Base-by-base conservation (phyloP, 2,797 vertebrate species). In the Sorex maritimensis region DNA sequence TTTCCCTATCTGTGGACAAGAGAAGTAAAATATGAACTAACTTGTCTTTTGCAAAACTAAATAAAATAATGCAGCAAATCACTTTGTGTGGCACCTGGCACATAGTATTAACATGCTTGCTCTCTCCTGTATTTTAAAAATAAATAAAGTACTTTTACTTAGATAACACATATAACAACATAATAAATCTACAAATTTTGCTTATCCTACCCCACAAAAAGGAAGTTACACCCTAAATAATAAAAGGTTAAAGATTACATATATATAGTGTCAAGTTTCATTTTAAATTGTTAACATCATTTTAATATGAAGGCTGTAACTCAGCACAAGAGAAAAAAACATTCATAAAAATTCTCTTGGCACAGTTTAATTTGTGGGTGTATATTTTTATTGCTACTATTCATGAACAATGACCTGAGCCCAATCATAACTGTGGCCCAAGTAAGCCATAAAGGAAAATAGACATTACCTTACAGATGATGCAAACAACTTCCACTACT, bases 281-380 rank as follows among this genome's bases (percentile, higher is more conserved):
- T 28, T 91, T 81, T 12, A 61, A 88, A 81, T 55, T 84, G 65
- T 61, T 90, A 75, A 26, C n/a, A 79, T 55, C n/a, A 13, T 24
- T 0, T 21, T 74, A 82, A 24, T 90, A 86, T 82, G 75, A 89
- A 24, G 73, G 21, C 11, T 75, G 38, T 89, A 81, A 52, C 1
- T 69, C n/a, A 78, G 9, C 28, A 91, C 6, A 73, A 90, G 28
- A 63, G 88, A 92, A 91, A 92, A 91, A 61, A 88, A 67, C 19
- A 72, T 3, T 49, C 34, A 68, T 65, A 79, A 86, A 72, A 24
- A 30, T 58, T 78, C 17, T 71, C 8, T 30, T 86, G 52, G n/a
- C 71, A 84, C 7, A 84, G 65, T 92, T 75, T 82, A 82, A 87
- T 21, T 91, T 41, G 34, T 90, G 61, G 77, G 46, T 55, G 49